Evolutionary conservation across 2,888 invertebrate species (phyloP), one percentile per base, ranked within the genome.

Genomic region (Exephanes ischioxanthus): DNA sequence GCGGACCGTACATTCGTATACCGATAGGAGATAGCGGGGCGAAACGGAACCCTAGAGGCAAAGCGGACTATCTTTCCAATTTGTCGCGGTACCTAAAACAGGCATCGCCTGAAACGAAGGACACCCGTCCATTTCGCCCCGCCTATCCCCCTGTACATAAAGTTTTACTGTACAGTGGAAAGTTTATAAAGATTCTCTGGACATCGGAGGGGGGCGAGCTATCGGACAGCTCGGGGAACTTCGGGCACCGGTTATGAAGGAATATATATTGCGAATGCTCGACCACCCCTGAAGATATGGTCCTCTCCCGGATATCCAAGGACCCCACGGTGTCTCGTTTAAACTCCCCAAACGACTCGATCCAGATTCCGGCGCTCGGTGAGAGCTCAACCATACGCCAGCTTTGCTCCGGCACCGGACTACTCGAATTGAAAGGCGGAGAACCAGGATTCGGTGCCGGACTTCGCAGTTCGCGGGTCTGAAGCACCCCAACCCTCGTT

Each of bases 221-320:
- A 73, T 83, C 72, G 63, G 41, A 79, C 79, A 79, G 73, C 63
- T 83, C 70, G 61, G 79, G 68, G 16, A 83, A 83, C 75, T 83
- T 83, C 58, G 14, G n/a, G 14, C 67, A 71, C 63, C 75, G 48
- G 75, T 71, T 80, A 84, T 79, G 19, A 79, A 78, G 68, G 53
- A 61, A 75, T 79, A 75, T 61, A 75, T 73, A 37, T 48, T n/a
- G 51, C 7, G 61, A 26, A 48, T 48, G n/a, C 30, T 45, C 48
- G 48, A 58, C 51, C 51, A 33, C 66, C 37, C 51, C 76, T 30
- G 66, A 51, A 79, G 79, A 79, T 70, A 71, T 37, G 61, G 14
- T 63, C 11, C 53, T 30, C 63, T 41, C 30, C 30, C 19, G 70
- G 67, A 53, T 55, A 58, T 70, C 58, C 66, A 48, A 66, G 66